Conservation (phyloP, 2,888 invertebrate genomes). For the Patella ulyssiponensis region DNA sequence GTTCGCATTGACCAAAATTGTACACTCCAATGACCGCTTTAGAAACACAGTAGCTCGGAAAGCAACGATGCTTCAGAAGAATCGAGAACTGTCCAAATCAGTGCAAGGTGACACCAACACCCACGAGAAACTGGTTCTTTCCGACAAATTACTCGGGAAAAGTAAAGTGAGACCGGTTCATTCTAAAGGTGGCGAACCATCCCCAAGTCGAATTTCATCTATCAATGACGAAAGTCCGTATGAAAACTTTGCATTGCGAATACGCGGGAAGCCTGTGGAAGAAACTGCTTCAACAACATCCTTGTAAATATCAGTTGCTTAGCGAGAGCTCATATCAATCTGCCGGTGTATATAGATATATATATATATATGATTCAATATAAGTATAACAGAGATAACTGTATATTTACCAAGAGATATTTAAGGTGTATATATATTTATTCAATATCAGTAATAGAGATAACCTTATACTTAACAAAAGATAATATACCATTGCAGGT, state of each 20-base stretch:
- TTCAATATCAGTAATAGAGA: too few species aligned
- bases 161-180: not conserved
- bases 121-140: not conserved
- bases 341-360: too few species aligned
- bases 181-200: not conserved
- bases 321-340: too few species aligned
- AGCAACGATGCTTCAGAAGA: slow-evolving; percentile 34
- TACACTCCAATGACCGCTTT: slow-evolving; percentile 25
- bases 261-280: not conserved
- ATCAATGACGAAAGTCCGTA: not conserved
- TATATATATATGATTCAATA: too few species aligned
- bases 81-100: slow-evolving; percentile 11
- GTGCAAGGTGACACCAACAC: not conserved
- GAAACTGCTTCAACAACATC: not conserved
- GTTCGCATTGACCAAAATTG: slow-evolving; percentile 25
- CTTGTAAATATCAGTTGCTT: not conserved
- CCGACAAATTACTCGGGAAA: not conserved
- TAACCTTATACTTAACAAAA: too few species aligned
- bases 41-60: slow-evolving; percentile 28
- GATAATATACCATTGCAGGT: too few species aligned
- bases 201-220: not conserved
- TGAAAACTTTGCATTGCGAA: not conserved
- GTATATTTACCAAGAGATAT: too few species aligned
- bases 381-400: too few species aligned
- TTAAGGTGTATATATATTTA: too few species aligned